A percentile compares a stretch with the other conserved stretches of the same genome.
These are phyloP conservation scores for Lithobates sylvaticus DNA, from an alignment of 2,797 vertebrate genomes.

Conservation along the genomic window DNA sequence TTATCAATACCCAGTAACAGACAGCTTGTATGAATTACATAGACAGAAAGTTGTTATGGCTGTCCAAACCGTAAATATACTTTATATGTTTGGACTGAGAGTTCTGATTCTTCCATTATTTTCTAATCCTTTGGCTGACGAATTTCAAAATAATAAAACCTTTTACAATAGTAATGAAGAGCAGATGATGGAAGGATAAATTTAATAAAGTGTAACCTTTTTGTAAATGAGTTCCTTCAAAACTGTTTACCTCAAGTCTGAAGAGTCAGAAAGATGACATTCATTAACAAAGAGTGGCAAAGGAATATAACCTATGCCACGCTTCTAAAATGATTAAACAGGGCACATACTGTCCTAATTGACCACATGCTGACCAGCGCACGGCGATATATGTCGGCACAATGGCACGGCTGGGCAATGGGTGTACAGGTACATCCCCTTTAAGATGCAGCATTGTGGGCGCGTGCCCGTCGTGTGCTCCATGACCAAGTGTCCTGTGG, in stretches of 20 bases:
- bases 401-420: too few species aligned
- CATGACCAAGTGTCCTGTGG: too few species aligned
- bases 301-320: too few species aligned
- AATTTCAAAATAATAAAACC: conserved; percentile 32
- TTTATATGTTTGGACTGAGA: conserved; percentile 5
- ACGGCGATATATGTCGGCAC: too few species aligned
- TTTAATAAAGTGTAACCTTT: conserved; percentile 19
- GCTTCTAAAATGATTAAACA: too few species aligned
- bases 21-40: conserved; percentile 10
- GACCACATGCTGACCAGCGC: too few species aligned
- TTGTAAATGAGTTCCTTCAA: neutral
- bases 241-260: neutral
- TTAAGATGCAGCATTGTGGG: too few species aligned
- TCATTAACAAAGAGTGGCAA: too few species aligned
- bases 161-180: conserved; percentile 21
- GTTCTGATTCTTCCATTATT: conserved; percentile 24
- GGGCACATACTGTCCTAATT: too few species aligned
- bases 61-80: conserved; percentile 20
- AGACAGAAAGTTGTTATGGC: conserved; percentile 29
- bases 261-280: too few species aligned
- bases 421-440: too few species aligned
- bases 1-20: conserved; percentile 20
- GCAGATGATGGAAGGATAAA: conserved; percentile 6
- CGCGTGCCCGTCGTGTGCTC: too few species aligned
- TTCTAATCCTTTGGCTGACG: conserved; percentile 14